phyloP scores from a whole-genome alignment of 2,797 vertebrate species.

The Phrynocephalus vlangalii region DNA sequence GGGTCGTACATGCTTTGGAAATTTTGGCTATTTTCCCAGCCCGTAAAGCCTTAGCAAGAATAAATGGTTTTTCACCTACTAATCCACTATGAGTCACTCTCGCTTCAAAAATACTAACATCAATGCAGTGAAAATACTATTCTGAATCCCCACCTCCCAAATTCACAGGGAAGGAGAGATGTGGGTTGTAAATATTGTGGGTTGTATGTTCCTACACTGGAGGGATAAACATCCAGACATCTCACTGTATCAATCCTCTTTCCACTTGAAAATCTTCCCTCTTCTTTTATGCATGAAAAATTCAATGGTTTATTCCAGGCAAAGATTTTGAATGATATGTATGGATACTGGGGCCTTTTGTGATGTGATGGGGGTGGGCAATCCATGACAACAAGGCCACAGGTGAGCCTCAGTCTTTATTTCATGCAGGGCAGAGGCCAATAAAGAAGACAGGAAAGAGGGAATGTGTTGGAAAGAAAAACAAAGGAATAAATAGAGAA shows the following conservation, averaged over 20 bases:
- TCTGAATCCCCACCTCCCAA: background rate
- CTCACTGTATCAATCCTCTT: background rate
- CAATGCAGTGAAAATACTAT: background rate
- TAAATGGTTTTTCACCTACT: slow-evolving; percentile 4
- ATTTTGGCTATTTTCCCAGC: background rate
- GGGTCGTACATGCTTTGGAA: background rate
- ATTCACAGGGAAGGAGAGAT: background rate
- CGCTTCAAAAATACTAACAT: slow-evolving; percentile 10
- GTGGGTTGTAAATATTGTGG: background rate
- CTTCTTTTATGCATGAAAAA: background rate
- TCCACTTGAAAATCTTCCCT: background rate
- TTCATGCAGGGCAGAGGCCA: background rate
- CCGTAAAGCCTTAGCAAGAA: background rate
- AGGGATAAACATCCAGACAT: background rate
- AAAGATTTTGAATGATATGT: background rate
- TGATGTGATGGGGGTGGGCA: background rate
- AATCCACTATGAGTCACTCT: slow-evolving; percentile 38
- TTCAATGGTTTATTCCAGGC: background rate
- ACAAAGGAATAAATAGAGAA: background rate
- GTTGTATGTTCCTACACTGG: background rate
- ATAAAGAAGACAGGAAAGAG: background rate
- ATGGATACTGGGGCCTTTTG: background rate
- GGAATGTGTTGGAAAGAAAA: background rate
- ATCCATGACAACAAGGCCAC: background rate
- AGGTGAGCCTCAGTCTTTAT: background rate